A percentile compares a stretch with the other conserved stretches of the same genome.
Conservation (phyloP, 30 jellyfish, hydroid and myxozoan species). For the Cassiopea andromeda region DNA sequence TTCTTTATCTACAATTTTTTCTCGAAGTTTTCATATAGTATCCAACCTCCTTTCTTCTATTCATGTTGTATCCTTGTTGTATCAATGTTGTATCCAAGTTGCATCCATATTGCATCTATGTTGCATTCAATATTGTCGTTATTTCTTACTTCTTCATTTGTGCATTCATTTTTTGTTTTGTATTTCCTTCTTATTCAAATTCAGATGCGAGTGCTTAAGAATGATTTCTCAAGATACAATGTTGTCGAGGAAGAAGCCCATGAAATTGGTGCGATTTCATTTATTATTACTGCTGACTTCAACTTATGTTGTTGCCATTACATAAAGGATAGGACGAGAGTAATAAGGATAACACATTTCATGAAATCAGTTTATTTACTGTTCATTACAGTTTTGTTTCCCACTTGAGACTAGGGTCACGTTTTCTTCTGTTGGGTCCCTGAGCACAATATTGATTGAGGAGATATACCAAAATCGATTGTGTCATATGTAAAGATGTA, state of each 20-base stretch:
- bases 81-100: no score
- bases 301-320: no score
- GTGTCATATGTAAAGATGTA: no score
- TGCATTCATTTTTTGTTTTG: neutral
- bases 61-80: neutral
- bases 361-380: no score
- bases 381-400: no score
- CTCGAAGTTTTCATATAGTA: neutral
- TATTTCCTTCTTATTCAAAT: neutral
- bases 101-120: neutral
- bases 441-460: no score
- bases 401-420: no score
- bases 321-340: no score
- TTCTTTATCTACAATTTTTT: no score
- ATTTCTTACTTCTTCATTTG: neutral
- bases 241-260: slow-evolving; percentile 85
- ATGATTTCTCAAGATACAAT: slow-evolving; percentile 88
- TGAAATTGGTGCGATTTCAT: slow-evolving; percentile 58
- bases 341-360: no score
- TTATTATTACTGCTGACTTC: neutral
- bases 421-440: no score
- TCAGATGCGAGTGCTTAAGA: slow-evolving; percentile 89
- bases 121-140: neutral
- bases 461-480: no score
- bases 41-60: neutral